Base-by-base conservation (phyloP, 2,113 vertebrate genomes). In the Lophochroa leadbeateri region DNA sequence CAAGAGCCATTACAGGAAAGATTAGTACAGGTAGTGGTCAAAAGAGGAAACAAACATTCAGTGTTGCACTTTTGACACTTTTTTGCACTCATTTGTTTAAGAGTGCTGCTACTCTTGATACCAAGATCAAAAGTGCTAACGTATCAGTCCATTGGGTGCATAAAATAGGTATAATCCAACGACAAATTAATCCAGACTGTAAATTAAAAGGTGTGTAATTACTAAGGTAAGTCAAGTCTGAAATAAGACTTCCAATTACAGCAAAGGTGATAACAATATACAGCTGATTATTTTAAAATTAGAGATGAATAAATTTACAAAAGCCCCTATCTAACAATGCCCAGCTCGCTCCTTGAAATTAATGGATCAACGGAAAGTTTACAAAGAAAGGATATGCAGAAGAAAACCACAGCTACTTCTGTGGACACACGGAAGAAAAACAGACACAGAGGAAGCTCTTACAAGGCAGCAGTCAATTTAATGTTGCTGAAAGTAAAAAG, bases 161-260 rank as follows among this genome's bases (percentile, higher is more conserved):
- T 25, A 61, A 60, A 89, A 84, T 17, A 3, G 28, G 33, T 44
- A 82, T 31, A 86, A 76, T 16, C 35, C 52, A 82, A 44, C 25
- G 39, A 90, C 64, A 88, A 88, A 81, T 84, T 67, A 57, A 92
- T 47, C 63, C 47, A 52, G 28, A 46, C 17, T 55, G 72, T 83
- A 92, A 92, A 92, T 71, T 69, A 87, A 21, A 37, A 79, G 69
- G 35, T 75, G 46, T 83, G 57, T 86, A 86, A 94, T 91, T 91
- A 84, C 65, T 69, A 64, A 71, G 20, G 23, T 71, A 20, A 75
- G 39, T 44, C 69, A 79, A 44, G 81, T 94, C 28, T 96, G 83
- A 94, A 96, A 96, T 3, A 84, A 84, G 61, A 57, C 65, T 94
- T 89, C 33, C 61, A 49, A 39, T 69, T 95, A 78, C 1, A 88